A percentile compares a stretch with the other conserved stretches of the same genome.
Evolutionary conservation across 2,113 vertebrate species (phyloP).

Genomic region (Aspiorhynchus laticeps): DNA sequence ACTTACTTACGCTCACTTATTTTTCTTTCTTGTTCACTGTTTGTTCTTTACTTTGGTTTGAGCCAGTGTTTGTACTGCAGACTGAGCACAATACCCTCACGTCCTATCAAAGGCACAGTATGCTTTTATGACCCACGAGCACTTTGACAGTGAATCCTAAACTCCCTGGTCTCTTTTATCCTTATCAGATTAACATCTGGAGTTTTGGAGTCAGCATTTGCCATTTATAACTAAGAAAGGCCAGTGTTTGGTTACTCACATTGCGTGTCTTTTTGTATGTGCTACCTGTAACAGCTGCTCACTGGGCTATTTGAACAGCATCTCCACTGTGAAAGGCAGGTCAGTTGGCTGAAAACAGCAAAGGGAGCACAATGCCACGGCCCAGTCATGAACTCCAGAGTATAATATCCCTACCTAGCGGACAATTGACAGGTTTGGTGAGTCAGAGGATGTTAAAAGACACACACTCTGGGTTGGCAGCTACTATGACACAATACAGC

Average conservation of each 20-base stretch:
- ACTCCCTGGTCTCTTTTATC: slow-evolving; percentile 21
- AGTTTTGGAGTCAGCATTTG: slow-evolving; percentile 24
- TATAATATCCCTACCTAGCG: slow-evolving; percentile 23
- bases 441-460: slow-evolving; percentile 57
- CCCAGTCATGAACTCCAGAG: slow-evolving; percentile 7
- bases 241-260: background rate
- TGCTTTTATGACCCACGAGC: slow-evolving; percentile 29
- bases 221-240: background rate
- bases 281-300: slow-evolving; percentile 40
- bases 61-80: slow-evolving; percentile 28
- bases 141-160: background rate
- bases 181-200: slow-evolving; percentile 47
- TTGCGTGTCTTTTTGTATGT: background rate
- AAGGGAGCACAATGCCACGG: slow-evolving; percentile 21
- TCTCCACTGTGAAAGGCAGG: slow-evolving; percentile 38
- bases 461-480: slow-evolving; percentile 49
- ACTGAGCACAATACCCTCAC: slow-evolving; percentile 31
- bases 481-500: slow-evolving; percentile 52
- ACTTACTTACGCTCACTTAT: slow-evolving; percentile 7
- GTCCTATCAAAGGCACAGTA: slow-evolving; percentile 4
- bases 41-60: slow-evolving; percentile 4
- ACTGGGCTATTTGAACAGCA: slow-evolving; percentile 34
- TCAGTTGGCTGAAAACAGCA: background rate
- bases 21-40: slow-evolving; percentile 11
- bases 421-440: slow-evolving; percentile 37